Conservation (phyloP, 35 echinoderm and acorn worm genomes). For the Stichopus chloronotus region DNA sequence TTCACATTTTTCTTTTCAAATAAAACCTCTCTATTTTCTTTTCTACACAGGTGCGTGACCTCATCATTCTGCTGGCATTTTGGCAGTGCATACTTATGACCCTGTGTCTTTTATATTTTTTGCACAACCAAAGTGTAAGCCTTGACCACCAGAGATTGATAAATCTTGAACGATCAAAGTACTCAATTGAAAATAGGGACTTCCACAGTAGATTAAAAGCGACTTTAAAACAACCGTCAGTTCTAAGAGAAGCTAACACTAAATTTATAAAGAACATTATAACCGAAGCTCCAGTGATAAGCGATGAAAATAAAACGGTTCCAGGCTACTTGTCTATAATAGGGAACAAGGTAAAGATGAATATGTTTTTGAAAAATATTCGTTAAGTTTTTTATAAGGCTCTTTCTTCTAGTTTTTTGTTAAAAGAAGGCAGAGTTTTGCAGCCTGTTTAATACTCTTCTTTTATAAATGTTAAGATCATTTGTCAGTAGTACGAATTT, state of each 20-base stretch:
- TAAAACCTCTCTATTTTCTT: not conserved
- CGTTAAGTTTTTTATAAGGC: too few species aligned
- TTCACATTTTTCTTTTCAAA: too few species aligned
- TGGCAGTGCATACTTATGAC: constrained; percentile 63
- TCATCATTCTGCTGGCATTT: constrained; percentile 32
- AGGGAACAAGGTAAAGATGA: constrained; percentile 42
- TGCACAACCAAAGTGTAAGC: constrained; percentile 54
- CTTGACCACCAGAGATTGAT: not conserved
- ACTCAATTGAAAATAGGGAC: not conserved
- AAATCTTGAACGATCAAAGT: not conserved
- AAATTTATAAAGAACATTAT: constrained; percentile 35
- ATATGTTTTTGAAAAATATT: not conserved
- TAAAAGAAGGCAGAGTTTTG: too few species aligned
- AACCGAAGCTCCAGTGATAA: constrained; percentile 38
- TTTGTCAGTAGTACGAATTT: too few species aligned
- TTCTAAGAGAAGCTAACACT: not conserved
- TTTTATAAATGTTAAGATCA: too few species aligned
- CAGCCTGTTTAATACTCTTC: too few species aligned
- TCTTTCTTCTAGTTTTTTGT: too few species aligned
- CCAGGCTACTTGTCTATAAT: constrained; percentile 43
- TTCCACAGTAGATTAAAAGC: constrained; percentile 33
- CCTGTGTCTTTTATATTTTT: constrained; percentile 41
- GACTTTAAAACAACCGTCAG: not conserved
- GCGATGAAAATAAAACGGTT: constrained; percentile 1
- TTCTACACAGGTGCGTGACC: constrained; percentile 41